phyloP scores from a whole-genome alignment of 1,140 invertebrate species.

The Danaus plexippus region DNA sequence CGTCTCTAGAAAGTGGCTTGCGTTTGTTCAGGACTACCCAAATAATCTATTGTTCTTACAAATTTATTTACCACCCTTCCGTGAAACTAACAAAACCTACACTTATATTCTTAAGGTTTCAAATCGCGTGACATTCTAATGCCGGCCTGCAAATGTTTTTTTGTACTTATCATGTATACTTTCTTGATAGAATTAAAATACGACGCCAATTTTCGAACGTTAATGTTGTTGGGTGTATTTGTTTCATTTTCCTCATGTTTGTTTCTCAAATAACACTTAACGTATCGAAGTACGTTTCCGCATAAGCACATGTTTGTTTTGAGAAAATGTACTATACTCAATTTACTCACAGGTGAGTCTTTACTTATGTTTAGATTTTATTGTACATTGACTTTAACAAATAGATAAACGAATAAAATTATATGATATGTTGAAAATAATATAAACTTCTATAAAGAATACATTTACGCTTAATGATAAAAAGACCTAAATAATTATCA shows the following conservation, averaged over 20 bases:
- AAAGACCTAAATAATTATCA: no score
- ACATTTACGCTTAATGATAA: no score
- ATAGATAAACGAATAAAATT: no score
- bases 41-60: constrained; percentile 22
- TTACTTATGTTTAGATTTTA: no score
- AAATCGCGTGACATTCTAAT: neutral
- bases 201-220: constrained; percentile 10
- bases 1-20: constrained; percentile 25
- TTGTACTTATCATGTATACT: constrained; percentile 6
- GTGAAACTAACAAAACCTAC: neutral
- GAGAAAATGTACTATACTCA: no score
- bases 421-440: no score
- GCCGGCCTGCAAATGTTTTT: neutral
- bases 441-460: no score
- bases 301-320: no score
- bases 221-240: constrained; percentile 12
- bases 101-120: neutral
- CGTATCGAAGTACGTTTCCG: no score
- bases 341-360: no score
- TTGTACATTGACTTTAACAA: no score
- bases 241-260: neutral
- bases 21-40: constrained; percentile 37
- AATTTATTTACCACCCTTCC: neutral
- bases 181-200: constrained; percentile 17
- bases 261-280: neutral